Evolutionary conservation across 2,888 invertebrate genomes (phyloP), one percentile per base, ranked within the genome.

Genomic region (Scotopteryx bipunctaria): DNA sequence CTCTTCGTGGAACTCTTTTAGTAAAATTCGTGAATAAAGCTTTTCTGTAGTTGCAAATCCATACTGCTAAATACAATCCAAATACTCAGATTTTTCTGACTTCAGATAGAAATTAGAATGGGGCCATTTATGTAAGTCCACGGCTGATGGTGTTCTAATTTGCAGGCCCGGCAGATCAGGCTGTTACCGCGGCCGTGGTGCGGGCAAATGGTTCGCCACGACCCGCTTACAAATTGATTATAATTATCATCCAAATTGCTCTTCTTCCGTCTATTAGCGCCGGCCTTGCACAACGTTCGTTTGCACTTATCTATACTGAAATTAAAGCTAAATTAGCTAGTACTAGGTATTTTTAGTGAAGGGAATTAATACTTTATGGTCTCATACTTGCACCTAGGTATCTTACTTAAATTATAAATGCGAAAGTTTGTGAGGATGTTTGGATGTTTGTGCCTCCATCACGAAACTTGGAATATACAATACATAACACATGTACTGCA

Each of bases 231-330:
- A 71, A 78, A 76, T 79, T 76, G 70, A 69, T 66, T 69, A 66
- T 69, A 76, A 78, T 75, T 76, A 75, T 73, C 66, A 64, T 71
- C 69, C 67, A 71, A 76, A 73, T 73, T 75, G 69, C 63, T 70
- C 63, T 62, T 76, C 72, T 75, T 76, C 75, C 71, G 70, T 69
- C 65, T 68, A 71, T 66, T 71, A 68, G 66, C 60, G 49, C 53
- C 47, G 56, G 59, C 48, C 56, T 59, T 61, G 57, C 61, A 47
- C 52, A 59, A 55, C 51, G 53, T 51, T 56, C 36, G 45, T 59
- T 59, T 55, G 55, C 55, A 61, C 51, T 55, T 43, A 41, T 44
- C 35, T 33, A n/a, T n/a, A 23, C 35, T 51, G 53, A 51, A 60
- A 55, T 54, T 45, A 36, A 44, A 17, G 43, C 29, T 36, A 27